phyloP scores from a whole-genome alignment of 2,797 vertebrate species.

The Oophaga sylvatica region DNA sequence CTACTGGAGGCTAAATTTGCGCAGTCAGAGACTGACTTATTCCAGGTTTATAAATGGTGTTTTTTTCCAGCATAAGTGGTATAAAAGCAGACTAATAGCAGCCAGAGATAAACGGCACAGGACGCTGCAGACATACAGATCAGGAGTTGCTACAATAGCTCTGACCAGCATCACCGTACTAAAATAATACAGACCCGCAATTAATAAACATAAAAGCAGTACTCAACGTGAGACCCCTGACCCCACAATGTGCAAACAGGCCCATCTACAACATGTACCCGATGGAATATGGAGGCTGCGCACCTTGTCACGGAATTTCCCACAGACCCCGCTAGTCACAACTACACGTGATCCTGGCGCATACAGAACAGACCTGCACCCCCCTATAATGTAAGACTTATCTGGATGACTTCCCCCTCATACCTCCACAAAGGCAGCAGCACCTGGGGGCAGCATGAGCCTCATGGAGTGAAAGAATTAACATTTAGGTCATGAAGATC shows the following conservation, averaged over 20 bases:
- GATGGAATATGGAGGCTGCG: too few relatives aligned
- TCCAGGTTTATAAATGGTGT: background rate
- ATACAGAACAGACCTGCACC: too few relatives aligned
- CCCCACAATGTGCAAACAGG: background rate
- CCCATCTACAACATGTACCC: too few relatives aligned
- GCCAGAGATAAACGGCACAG: background rate
- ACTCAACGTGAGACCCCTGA: background rate
- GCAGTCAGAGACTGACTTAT: background rate
- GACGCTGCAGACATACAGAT: background rate
- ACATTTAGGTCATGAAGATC: constrained; percentile 1
- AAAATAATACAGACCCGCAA: background rate
- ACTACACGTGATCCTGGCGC: too few relatives aligned
- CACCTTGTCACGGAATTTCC: too few relatives aligned
- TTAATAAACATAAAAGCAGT: background rate
- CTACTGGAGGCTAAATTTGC: constrained; percentile 14
- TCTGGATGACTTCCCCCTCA: background rate
- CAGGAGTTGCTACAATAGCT: background rate
- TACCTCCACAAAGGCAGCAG: too few relatives aligned
- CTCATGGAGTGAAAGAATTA: background rate
- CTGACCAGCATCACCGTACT: background rate
- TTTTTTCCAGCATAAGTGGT: too few relatives aligned
- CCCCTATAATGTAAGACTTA: too few relatives aligned
- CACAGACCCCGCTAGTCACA: too few relatives aligned
- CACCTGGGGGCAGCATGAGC: background rate
- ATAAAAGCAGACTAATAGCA: background rate